These are phyloP conservation scores for Diorhabda sublineata DNA, from an alignment of 1,140 invertebrate species.

Conservation along the genomic window DNA sequence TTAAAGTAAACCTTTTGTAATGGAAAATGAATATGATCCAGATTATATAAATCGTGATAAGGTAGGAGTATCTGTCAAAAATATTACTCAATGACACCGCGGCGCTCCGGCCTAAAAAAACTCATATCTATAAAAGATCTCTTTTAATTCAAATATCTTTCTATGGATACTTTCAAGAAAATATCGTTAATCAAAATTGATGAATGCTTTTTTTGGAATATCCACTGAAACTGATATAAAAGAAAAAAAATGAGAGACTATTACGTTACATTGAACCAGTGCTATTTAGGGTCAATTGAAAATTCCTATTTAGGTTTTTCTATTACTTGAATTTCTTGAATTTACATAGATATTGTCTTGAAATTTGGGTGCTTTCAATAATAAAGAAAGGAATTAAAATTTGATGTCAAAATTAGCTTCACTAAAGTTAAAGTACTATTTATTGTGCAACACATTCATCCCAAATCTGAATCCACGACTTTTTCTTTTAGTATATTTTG, in stretches of 20 bases:
- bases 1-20: not conserved
- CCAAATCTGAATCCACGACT: no score
- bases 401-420: no score
- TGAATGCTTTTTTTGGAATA: not conserved
- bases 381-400: no score
- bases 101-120: not conserved
- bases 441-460: no score
- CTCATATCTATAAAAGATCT: not conserved
- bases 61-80: not conserved
- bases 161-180: not conserved
- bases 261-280: no score
- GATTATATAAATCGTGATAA: not conserved
- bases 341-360: no score
- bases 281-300: no score
- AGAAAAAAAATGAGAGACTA: not conserved
- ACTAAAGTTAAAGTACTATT: no score
- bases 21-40: not conserved
- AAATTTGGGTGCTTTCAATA: no score
- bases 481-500: no score
- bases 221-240: not conserved
- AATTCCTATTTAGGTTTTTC: no score
- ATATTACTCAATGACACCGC: not conserved
- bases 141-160: not conserved
- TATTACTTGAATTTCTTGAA: no score
- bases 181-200: not conserved